Conservation (phyloP, 2,888 invertebrate genomes). For the Erebia ligea region DNA sequence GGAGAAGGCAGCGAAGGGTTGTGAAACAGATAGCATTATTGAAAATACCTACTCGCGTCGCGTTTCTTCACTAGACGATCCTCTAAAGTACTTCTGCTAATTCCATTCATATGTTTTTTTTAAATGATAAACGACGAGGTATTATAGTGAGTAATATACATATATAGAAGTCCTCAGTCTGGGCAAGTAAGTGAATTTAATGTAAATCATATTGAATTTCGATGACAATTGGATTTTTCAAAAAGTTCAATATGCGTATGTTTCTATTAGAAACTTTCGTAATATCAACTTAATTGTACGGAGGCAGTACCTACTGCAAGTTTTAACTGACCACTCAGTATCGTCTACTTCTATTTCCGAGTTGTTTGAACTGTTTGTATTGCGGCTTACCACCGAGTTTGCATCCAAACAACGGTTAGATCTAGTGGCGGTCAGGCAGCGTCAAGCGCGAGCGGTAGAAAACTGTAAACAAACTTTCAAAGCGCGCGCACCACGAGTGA, state of each 20-base stretch:
- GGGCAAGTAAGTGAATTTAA: neutral
- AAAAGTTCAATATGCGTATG: too few species aligned
- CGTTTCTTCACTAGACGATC: too few species aligned
- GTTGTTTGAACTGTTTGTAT: conserved; percentile 3
- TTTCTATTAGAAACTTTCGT: neutral
- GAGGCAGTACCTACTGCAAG: neutral
- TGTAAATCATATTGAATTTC: neutral
- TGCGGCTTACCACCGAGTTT: conserved; percentile 7
- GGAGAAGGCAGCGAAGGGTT: too few species aligned
- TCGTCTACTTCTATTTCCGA: neutral
- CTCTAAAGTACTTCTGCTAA: neutral
- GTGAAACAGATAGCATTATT: too few species aligned
- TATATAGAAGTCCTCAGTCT: neutral
- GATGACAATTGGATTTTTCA: neutral
- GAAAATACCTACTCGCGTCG: too few species aligned
- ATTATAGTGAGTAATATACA: neutral
- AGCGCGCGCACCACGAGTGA: conserved; percentile 54
- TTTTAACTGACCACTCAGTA: neutral
- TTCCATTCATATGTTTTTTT: neutral
- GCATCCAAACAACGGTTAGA: conserved; percentile 20
- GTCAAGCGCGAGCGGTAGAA: conserved; percentile 20
- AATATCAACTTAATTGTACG: neutral
- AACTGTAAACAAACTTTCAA: conserved; percentile 60
- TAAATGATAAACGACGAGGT: neutral
- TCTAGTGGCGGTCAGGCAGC: conserved; percentile 16